Base-by-base conservation (phyloP, 2,888 invertebrate genomes). In the Malthinus seriepunctatus region DNA sequence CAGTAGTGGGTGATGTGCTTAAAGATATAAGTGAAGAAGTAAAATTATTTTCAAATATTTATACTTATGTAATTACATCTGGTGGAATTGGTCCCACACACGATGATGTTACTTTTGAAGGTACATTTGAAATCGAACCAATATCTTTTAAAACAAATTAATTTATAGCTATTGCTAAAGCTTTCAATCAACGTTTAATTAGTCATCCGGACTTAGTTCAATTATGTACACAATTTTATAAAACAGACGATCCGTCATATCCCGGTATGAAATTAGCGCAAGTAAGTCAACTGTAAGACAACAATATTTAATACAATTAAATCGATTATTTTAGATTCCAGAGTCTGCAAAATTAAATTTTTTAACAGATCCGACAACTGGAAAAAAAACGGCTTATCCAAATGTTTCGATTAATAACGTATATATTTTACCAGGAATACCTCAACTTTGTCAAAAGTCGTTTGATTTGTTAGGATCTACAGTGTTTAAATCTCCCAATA, bases 51-150 rank as follows among this genome's bases (percentile, higher is more conserved):
- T 87, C 89, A 2, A 68, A 75, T 2, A 76, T 71, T 50, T 89
- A 79, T 71, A 83, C 84, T 42, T 84, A 86, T 76, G 90, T 91
- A 7, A 81, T 91, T 55, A 90, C 91, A 0, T 84, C 88, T 0
- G 91, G 91, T 12, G 91, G 91, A 32, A 86, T 90, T 60, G 90
- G 90, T 9, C 90, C 90, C 1, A 90, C 90, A 10, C 90, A 90
- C 73, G 90, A 90, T 77, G 90, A 90, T 75, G 80, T 88, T 67
- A 90, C 90, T 1, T 89, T 86, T 77, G 85, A 86, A 80, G 89
- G 88, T 76, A 45, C 10, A 37, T 31, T 15, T 54, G 10, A 33
- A 53, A 38, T 44, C 33, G 44, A 42, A 51, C 1, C 33, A 8
- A 48, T 12, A 49, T 14, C 6, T 4, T 10, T 38, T 39, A 32